Conservation (phyloP, 2,797 vertebrate genomes). For the Alectoris magna region DNA sequence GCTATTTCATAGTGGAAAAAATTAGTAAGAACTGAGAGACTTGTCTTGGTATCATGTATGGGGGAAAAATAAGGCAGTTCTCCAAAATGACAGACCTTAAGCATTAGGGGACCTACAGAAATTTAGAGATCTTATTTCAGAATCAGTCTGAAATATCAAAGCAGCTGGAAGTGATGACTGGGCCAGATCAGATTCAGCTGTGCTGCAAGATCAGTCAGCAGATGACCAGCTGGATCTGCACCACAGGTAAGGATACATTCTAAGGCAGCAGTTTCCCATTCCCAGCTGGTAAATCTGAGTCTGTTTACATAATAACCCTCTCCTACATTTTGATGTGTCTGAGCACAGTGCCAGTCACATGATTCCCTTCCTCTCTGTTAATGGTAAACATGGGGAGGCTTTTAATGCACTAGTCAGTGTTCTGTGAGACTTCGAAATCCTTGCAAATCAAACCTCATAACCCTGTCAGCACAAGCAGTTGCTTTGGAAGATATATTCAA, state of each 20-base stretch:
- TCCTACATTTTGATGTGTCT: not conserved
- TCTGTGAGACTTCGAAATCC: not conserved
- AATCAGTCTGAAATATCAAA: not conserved
- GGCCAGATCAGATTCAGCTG: not conserved
- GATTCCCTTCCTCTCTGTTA: not conserved
- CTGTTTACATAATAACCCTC: not conserved
- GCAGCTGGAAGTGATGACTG: not conserved
- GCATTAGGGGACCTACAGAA: not conserved
- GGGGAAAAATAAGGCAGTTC: not conserved
- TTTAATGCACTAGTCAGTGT: not conserved
- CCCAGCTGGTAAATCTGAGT: not conserved
- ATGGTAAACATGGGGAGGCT: not conserved
- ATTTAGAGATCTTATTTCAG: not conserved
- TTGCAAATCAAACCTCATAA: not conserved
- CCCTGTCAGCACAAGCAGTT: not conserved
- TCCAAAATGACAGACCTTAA: not conserved
- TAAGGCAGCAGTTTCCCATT: not conserved
- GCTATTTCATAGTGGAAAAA: not conserved
- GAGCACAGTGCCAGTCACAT: not conserved
- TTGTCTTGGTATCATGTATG: not conserved
- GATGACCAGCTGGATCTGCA: not conserved
- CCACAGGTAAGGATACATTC: accelerated
- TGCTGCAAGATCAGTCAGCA: not conserved
- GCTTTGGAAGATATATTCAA: not conserved
- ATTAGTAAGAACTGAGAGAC: not conserved